Conservation (phyloP, 2,113 vertebrate genomes). For the Pyrgilauda ruficollis region DNA sequence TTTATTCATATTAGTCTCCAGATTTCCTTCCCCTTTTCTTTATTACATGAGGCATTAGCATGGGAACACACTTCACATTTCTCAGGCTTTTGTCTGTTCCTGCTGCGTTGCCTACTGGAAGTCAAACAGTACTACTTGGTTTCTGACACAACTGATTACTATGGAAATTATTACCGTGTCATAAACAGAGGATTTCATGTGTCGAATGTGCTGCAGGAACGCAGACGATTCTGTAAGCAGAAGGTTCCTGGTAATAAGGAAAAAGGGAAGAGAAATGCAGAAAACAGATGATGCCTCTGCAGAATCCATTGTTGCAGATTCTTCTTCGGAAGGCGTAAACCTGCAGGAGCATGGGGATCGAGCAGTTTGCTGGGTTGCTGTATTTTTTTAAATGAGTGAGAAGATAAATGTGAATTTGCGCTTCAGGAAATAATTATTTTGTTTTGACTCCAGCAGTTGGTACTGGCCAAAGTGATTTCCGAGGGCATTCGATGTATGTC, state of each 20-base stretch:
- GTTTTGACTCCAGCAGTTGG: constrained; percentile 74
- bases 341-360: neutral
- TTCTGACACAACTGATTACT: constrained; percentile 67
- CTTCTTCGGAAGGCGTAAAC: neutral
- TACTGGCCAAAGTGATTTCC: constrained; percentile 78
- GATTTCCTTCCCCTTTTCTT: constrained; percentile 50
- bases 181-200: constrained; percentile 59
- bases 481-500: constrained; percentile 83
- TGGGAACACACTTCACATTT: constrained; percentile 10
- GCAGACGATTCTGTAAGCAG: constrained; percentile 48
- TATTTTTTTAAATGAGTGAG: neutral
- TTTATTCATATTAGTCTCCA: neutral
- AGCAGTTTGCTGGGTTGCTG: neutral
- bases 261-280: constrained; percentile 33
- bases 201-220: constrained; percentile 34
- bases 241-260: constrained; percentile 24
- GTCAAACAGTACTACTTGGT: constrained; percentile 8
- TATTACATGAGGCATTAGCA: constrained; percentile 27
- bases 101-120: constrained; percentile 56
- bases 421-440: constrained; percentile 60
- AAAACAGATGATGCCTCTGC: neutral
- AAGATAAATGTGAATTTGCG: neutral
- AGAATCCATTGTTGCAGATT: constrained; percentile 24
- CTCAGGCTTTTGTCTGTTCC: constrained; percentile 60
- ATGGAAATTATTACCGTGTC: constrained; percentile 67